Conservation (phyloP, 2,888 invertebrate genomes). For the Muscina levida region DNA sequence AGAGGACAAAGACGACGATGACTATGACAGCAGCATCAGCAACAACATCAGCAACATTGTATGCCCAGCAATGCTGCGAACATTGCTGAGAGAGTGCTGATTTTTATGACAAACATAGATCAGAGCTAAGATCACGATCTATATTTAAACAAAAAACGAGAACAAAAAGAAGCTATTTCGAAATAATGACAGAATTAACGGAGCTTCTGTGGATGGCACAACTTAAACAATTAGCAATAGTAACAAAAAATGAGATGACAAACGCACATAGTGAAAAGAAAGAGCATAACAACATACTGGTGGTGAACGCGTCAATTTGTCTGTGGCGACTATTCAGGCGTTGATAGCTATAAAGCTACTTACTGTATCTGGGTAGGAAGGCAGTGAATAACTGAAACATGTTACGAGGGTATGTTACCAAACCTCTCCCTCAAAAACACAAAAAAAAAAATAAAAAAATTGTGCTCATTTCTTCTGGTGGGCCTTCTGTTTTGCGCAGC, state of each 20-base stretch:
- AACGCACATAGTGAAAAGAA: slow-evolving; percentile 19
- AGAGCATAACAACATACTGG: slow-evolving; percentile 2
- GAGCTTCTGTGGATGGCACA: background rate
- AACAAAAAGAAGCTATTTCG: background rate
- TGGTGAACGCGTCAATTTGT: slow-evolving; percentile 75
- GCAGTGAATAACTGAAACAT: too few species aligned
- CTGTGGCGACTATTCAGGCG: slow-evolving; percentile 68
- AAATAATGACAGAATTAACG: slow-evolving; percentile 47
- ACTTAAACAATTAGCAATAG: background rate
- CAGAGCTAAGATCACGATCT: slow-evolving; percentile 65
- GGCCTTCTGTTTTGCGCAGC: too few species aligned
- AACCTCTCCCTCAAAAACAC: too few species aligned
- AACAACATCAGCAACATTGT: slow-evolving; percentile 4
- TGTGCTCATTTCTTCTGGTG: too few species aligned
- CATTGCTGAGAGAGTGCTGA: slow-evolving; percentile 37
- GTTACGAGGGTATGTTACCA: background rate
- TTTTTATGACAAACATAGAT: slow-evolving; percentile 58
- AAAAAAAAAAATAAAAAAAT: too few species aligned
- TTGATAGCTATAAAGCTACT: too few species aligned
- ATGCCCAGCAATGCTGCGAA: slow-evolving; percentile 21
- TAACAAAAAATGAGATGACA: slow-evolving; percentile 12
- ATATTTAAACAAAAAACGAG: slow-evolving; percentile 60
- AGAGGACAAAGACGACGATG: slow-evolving; percentile 4
- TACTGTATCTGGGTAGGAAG: slow-evolving; percentile 23
- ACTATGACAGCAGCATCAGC: background rate